Evolutionary conservation across 1,140 invertebrate genomes (phyloP).

Genomic region (Parapsyche elsis): DNA sequence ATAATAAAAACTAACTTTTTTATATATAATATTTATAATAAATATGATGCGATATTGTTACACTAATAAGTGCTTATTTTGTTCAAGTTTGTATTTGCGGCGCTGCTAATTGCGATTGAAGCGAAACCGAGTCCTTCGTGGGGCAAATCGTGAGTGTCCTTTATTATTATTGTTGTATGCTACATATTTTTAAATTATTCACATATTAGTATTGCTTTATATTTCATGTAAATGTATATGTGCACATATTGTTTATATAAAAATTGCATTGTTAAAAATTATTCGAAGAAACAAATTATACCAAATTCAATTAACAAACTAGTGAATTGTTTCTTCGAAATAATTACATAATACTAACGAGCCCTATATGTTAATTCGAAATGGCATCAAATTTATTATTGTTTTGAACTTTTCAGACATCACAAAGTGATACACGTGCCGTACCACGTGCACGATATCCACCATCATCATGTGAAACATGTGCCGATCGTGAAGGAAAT

Average conservation of each 20-base stretch:
- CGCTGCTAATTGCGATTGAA: constrained; percentile 15
- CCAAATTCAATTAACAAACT: no score
- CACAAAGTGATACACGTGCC: background rate
- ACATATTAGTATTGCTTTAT: background rate
- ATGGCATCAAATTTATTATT: background rate
- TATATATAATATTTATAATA: no score
- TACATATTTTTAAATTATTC: background rate
- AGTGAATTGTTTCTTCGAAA: no score
- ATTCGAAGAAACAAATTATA: no score
- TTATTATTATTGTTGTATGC: background rate
- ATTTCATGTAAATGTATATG: no score
- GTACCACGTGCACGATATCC: constrained; percentile 12
- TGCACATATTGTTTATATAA: no score
- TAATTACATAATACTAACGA: no score
- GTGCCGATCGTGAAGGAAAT: background rate
- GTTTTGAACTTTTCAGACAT: background rate
- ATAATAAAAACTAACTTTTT: no score
- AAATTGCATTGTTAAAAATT: no score
- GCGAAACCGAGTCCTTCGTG: background rate
- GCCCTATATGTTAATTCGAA: no score
- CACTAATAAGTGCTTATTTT: no score
- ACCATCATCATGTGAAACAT: constrained; percentile 17
- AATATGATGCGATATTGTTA: no score
- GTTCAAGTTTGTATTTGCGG: constrained; percentile 17
- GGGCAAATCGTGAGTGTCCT: constrained; percentile 4